A percentile compares a stretch with the other conserved stretches of the same genome.
Conservation (phyloP, 2,113 vertebrate species). For the Stigmatopora argus region DNA sequence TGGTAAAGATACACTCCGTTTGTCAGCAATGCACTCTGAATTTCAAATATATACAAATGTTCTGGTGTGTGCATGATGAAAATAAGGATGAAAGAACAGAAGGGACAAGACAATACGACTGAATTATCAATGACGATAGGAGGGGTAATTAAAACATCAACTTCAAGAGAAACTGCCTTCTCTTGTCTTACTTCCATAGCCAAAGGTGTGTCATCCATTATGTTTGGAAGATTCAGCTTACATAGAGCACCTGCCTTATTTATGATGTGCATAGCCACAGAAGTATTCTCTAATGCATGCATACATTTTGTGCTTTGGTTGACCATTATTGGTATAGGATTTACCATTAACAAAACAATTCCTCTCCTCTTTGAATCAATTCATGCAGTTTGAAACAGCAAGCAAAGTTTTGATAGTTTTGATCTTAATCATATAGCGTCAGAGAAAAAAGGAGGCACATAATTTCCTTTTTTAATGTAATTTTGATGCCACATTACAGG, state of each 20-base stretch:
- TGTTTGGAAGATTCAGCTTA: neutral
- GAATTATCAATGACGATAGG: neutral
- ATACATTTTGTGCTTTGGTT: neutral
- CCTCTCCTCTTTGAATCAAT: neutral
- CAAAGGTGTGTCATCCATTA: neutral
- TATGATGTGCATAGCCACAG: neutral
- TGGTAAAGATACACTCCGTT: slow-evolving; percentile 74
- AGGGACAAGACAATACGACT: neutral
- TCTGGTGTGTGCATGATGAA: neutral
- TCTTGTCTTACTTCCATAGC: neutral
- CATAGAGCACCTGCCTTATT: neutral
- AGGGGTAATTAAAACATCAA: neutral
- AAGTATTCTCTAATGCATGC: neutral
- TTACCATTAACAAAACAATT: neutral
- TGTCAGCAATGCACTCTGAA: neutral
- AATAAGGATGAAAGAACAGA: neutral
- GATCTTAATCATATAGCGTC: neutral
- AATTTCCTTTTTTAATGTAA: neutral
- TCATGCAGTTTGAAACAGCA: neutral
- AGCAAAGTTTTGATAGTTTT: neutral
- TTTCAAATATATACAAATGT: neutral
- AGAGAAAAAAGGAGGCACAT: neutral
- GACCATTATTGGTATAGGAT: neutral
- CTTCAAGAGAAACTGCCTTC: neutral
- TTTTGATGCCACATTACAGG: neutral